phyloP scores from a whole-genome alignment of 1,140 invertebrate genomes.

The Prorops nasuta region DNA sequence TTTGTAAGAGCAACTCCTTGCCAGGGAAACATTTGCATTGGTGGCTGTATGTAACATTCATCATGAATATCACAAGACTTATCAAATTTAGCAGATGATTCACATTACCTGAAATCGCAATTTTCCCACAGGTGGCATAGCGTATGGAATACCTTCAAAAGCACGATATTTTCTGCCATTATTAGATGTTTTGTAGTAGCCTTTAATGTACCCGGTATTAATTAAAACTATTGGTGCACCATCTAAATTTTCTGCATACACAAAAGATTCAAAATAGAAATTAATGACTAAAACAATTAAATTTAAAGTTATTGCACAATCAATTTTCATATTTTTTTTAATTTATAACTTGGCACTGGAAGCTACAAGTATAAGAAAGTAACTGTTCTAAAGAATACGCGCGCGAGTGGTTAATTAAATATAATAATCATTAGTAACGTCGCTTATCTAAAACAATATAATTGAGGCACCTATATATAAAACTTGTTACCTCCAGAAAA shows the following conservation, averaged over 20 bases:
- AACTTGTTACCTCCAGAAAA: too few species aligned
- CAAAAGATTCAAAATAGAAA: neutral
- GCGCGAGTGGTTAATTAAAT: too few species aligned
- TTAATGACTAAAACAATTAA: neutral
- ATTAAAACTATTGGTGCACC: constrained; percentile 15
- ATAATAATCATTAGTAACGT: too few species aligned
- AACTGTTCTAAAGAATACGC: too few species aligned
- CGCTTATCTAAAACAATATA: too few species aligned
- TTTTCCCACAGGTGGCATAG: constrained; percentile 56
- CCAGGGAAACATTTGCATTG: constrained; percentile 31
- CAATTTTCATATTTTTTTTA: neutral
- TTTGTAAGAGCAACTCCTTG: constrained; percentile 31
- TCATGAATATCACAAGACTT: neutral
- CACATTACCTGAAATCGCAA: constrained; percentile 53
- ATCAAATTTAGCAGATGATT: constrained; percentile 37
- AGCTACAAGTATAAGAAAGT: neutral
- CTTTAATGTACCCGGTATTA: constrained; percentile 19
- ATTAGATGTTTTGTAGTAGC: constrained; percentile 23
- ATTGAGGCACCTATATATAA: too few species aligned
- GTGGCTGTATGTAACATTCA: constrained; percentile 15
- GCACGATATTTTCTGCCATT: constrained; percentile 41
- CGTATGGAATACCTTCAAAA: constrained; percentile 62
- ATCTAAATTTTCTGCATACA: neutral
- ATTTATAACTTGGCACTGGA: neutral
- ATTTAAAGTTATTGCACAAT: neutral